Base-by-base conservation (phyloP, 2,797 vertebrate genomes). In the Ataeniobius toweri region DNA sequence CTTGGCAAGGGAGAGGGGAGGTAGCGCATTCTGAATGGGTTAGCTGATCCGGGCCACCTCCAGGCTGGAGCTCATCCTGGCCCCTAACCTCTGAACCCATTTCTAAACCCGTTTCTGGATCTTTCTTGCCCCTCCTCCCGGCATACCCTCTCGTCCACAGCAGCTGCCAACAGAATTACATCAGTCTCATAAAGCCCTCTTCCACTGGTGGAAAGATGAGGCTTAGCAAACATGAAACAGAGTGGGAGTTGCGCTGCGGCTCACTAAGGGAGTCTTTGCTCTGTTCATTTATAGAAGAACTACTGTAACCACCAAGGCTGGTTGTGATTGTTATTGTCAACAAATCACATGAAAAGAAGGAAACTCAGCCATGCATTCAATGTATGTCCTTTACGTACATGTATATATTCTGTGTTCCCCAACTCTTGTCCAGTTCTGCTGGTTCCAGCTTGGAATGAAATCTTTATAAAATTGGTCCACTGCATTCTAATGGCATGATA, bases 151-250 rank as follows among this genome's bases (percentile, higher is more conserved):
- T 74, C 71, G 74, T 89, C 80, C 39, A 71, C 79, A 89, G 87
- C 79, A 76, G 86, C 90, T 94, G 91, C 93, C 93, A 94, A 92
- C 87, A 83, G 84, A 87, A 93, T 93, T 86, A 94, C 90, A 93
- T 94, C 91, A 91, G 80, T 86, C 86, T 93, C 86, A 91, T 53
- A 81, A 77, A 80, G 71, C 69, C 73, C 77, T 79, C 77, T 80
- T 88, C 80, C 48, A 31, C 83, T 61, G 74, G 75, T 73, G 79
- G 78, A 76, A 80, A 77, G 81, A 80, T 2, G 3, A 81, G 71
- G 85, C 71, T 75, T 44, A 79, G 82, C 79, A 78, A 90, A 87
- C 82, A 89, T 80, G 69, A 72, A 74, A 75, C 83, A 79, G 73
- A 84, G 71, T 22, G 50, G 44, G 71, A 71, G 67, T 86, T 83